Conservation (phyloP, 1,140 invertebrate genomes). For the Drosophila ohnishii region DNA sequence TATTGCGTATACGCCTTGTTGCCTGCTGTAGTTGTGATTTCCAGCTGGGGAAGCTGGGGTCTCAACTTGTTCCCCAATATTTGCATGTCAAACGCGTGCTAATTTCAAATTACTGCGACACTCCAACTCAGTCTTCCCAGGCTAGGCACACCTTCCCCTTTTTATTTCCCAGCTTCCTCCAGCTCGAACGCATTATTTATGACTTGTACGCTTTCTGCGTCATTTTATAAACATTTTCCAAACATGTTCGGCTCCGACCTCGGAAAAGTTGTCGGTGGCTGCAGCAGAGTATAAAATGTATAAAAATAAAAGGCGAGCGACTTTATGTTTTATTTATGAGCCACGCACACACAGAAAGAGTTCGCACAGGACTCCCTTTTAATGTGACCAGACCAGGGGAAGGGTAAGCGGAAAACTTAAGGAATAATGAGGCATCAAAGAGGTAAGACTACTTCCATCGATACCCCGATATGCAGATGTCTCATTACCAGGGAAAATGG, state of each 20-base stretch:
- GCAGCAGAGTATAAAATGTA: slow-evolving; percentile 55
- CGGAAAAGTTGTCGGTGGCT: slow-evolving; percentile 36
- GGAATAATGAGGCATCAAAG: slow-evolving; percentile 14
- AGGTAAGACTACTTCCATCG: slow-evolving; percentile 8
- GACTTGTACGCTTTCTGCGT: slow-evolving; percentile 78
- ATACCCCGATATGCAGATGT: slow-evolving; percentile 14
- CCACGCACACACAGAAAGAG: slow-evolving; percentile 54
- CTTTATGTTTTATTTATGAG: slow-evolving; percentile 81
- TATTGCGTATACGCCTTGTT: slow-evolving; percentile 41
- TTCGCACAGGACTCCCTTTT: slow-evolving; percentile 33
- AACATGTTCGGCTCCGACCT: slow-evolving; percentile 59
- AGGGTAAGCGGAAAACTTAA: background rate
- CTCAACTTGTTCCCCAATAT: slow-evolving; percentile 54
- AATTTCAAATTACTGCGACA: slow-evolving; percentile 78
- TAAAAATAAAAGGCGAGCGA: slow-evolving; percentile 51
- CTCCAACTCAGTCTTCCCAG: slow-evolving; percentile 21
- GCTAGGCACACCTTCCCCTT: background rate
- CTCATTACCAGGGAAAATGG: slow-evolving; percentile 16
- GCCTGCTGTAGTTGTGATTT: slow-evolving; percentile 35
- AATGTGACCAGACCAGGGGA: slow-evolving; percentile 34
- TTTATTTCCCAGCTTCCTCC: background rate
- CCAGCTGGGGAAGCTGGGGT: slow-evolving; percentile 16
- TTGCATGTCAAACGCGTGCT: slow-evolving; percentile 78
- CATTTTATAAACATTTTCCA: slow-evolving; percentile 81
- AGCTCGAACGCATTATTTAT: slow-evolving; percentile 73